Base-by-base conservation (phyloP, 2,113 vertebrate species). In the Campylomormyrus numenius region DNA sequence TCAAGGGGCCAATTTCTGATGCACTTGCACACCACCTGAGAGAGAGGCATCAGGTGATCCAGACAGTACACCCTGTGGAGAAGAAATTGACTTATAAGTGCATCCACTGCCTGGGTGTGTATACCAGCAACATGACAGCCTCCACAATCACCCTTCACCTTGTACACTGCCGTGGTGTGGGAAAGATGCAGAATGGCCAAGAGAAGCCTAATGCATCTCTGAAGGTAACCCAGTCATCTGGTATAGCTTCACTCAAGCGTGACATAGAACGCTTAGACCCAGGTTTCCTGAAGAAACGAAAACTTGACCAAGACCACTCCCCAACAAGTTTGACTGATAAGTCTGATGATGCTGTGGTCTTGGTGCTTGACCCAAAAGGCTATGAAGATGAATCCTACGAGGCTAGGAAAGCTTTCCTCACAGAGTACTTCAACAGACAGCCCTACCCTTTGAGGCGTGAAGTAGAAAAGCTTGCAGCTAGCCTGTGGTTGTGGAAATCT, bases 51-150 rank as follows among this genome's bases (percentile, higher is more conserved):
- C 98, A 99, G 90, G 98, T 99, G 2, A 99, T 99, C 91, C 98
- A 99, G 94, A 99, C 98, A 0, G 98, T 99, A 91, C 98, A 99
- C 93, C 98, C 98, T 0, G 98, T 99, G 90, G 98, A 99, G 94
- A 99, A 99, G 92, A 99, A 99, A 93, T 95, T 99, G 27, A 99
- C 98, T 35, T 99, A 99, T 93, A 99, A 99, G 92, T 99, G 98
- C 90, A 99, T 99, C 91, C 98, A 99, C 93, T 99, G 98, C 94
- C 96, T 99, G 66, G 98, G 98, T 5, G 98, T 99, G 48, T 99
- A 99, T 21, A 99, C 98, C 0, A 99, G 98, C 93, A 99, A 99
- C 95, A 99, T 99, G 98, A 99, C 98, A 0, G 98, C 98, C 91
- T 99, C 98, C 9, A 99, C 98, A 11, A 99, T 99, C 89, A 99